These are phyloP conservation scores for Ariopsis seemanni DNA, from an alignment of 2,113 vertebrate species.

Conservation along the genomic window DNA sequence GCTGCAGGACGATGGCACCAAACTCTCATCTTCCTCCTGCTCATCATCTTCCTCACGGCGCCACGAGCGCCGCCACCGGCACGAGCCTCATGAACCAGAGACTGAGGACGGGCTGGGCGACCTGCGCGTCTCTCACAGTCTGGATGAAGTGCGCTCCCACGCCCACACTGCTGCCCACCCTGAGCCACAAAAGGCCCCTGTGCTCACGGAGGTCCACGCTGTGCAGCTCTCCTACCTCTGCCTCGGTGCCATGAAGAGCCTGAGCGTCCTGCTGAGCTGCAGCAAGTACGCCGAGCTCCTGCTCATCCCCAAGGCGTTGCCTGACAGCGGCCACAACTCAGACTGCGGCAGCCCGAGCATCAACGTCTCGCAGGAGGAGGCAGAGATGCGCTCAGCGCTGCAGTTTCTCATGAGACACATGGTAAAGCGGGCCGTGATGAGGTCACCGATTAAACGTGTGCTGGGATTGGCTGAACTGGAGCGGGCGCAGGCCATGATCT, in stretches of 20 bases:
- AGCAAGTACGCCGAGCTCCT: slow-evolving; percentile 96
- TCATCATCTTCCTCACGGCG: slow-evolving; percentile 68
- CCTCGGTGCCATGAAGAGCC: slow-evolving; percentile 94
- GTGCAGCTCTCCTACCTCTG: slow-evolving; percentile 95
- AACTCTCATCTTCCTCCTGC: slow-evolving; percentile 66
- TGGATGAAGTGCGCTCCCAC: slow-evolving; percentile 84
- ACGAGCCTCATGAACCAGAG: slow-evolving; percentile 65
- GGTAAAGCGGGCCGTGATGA: slow-evolving; percentile 95
- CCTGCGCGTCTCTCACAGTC: slow-evolving; percentile 72
- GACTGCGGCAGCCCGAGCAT: slow-evolving; percentile 76
- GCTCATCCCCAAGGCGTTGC: slow-evolving; percentile 83
- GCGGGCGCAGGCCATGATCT: slow-evolving; percentile 94
- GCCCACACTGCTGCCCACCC: slow-evolving; percentile 77
- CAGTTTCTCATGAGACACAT: slow-evolving; percentile 98
- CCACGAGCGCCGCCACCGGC: slow-evolving; percentile 74
- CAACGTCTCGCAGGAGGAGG: slow-evolving; percentile 86
- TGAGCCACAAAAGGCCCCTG: slow-evolving; percentile 78
- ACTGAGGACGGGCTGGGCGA: slow-evolving; percentile 66
- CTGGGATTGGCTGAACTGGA: slow-evolving; percentile 91
- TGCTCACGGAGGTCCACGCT: slow-evolving; percentile 88
- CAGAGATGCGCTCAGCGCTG: slow-evolving; percentile 88
- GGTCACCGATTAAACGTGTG: slow-evolving; percentile 91
- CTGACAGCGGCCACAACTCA: slow-evolving; percentile 85
- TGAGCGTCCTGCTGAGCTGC: slow-evolving; percentile 91
- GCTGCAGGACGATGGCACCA: slow-evolving; percentile 85